These are phyloP conservation scores for Diachasmimorpha longicaudata DNA, from an alignment of 1,140 invertebrate genomes.

Conservation along the genomic window DNA sequence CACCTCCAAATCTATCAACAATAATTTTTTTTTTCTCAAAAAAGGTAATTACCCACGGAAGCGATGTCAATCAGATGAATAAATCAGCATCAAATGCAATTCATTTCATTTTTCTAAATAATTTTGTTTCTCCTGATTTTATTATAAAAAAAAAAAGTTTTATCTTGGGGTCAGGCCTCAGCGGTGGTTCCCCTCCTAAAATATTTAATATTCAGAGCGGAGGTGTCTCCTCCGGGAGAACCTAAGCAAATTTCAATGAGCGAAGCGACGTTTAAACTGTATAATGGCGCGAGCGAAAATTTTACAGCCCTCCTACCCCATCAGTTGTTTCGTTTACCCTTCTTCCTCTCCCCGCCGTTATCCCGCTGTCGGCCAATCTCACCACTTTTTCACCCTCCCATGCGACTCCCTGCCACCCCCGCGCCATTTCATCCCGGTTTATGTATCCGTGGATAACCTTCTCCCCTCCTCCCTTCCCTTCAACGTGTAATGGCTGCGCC, in stretches of 20 bases:
- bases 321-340: not conserved
- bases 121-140: too few relatives aligned
- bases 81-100: too few relatives aligned
- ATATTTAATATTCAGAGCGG: not conserved
- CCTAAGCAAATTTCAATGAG: conserved; percentile 1
- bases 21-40: too few relatives aligned
- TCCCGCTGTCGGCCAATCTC: not conserved
- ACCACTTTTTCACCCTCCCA: not conserved
- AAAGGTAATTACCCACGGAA: too few relatives aligned
- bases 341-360: not conserved
- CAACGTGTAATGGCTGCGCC: conserved; percentile 43
- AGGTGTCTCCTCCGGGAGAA: not conserved
- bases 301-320: not conserved
- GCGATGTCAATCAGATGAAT: too few relatives aligned
- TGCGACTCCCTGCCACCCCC: not conserved
- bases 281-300: not conserved
- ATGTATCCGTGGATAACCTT: not conserved
- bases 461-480: not conserved
- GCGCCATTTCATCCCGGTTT: not conserved
- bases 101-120: too few relatives aligned
- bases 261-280: conserved; percentile 1
- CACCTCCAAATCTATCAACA: too few relatives aligned
- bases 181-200: not conserved
- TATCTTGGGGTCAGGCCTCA: not conserved
- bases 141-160: conserved; percentile 32